Evolutionary conservation across 2,888 invertebrate species (phyloP), one percentile per base, ranked within the genome.

Genomic region (Agrochola litura): DNA sequence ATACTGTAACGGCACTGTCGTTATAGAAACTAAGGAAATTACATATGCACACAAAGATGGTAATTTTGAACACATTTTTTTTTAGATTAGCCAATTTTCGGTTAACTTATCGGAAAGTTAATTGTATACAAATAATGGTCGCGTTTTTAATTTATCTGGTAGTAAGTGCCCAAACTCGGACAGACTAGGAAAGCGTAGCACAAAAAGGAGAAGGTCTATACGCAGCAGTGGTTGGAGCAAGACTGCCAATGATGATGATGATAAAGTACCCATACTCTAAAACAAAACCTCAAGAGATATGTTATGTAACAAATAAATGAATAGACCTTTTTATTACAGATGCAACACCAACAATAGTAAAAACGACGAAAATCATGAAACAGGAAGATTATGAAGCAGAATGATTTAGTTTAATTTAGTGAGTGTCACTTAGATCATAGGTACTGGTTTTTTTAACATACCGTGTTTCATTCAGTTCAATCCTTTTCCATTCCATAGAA

Each of bases 1-100:
- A 46, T 90, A 89, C 68, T 87, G 93, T 1, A 94, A 95, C 67
- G 95, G 95, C 1, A 94, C 95, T 14, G 86, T 90, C 46, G 75
- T 93, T 64, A 91, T 92, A 83, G 93, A 93, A 70, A 76, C 82
- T 1, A 90, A 81, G 10, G 92, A 93, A 76, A 82, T 73, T 16
- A 76, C 77, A 46, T 82, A 82, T 82, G 52, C 77, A 54, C 43
- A 46, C 58, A 77, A 77, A 81, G 69, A 88, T 61, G 86, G 89
- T 89, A 84, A 82, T 25, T 52, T 56, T 52, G 5, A 46, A 37
- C 25, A 43, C n/a, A n/a, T n/a, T 30, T 30, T 30, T 16, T 58
- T 37, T 16, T 10, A 37, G 22, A 54, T 41, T 61, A 68, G n/a
- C 2, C 16, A 43, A 30, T 2, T n/a, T 72, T 71, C 16, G 0